Base-by-base conservation (phyloP, 2,797 vertebrate species). In the Chelon labrosus region DNA sequence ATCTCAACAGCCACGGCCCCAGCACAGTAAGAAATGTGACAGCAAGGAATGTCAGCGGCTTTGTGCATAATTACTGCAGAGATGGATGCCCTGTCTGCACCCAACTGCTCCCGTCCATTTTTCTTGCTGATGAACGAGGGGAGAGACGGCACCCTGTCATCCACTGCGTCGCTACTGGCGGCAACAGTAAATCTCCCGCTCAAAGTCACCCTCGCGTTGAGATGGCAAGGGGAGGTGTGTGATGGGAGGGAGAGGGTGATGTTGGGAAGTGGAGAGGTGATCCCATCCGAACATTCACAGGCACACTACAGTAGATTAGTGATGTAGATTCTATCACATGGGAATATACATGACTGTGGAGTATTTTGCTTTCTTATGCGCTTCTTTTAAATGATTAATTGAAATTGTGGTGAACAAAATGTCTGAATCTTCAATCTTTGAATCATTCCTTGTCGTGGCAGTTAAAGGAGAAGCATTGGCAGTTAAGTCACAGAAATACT, bases 31-130 rank as follows among this genome's bases (percentile, higher is more conserved):
- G 86, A 70, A 81, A 70, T 39, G 65, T 39, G 51, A 82, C 87
- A 84, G 75, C 85, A 56, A 74, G 85, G 80, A 83, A 77, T 80
- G 85, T 89, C 88, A 65, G 78, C 31, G 62, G 74, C 71, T 82
- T 77, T 63, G 83, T 89, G 91, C 91, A 90, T 92, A 91, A 93
- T 92, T 91, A 91, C 73, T 13, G 69, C 58, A 4, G 38, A 91
- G 93, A 94, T 86, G 80, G 88, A 95, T 94, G 77, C 83, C 70
- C 89, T 75, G 82, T 90, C 84, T 16, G 70, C 67, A 61, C 74
- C 72, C 86, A 86, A 86, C 86, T 37, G 75, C 80, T 85, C 75
- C 59, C 31, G 54, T 87, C 85, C 84, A 92, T 93, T 93, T 92
- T 82, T 93, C 85, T 87, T 59, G 35, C 67, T 91, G 91, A 93